Base-by-base conservation (phyloP, 2,113 vertebrate species). In the Spermophilus dauricus region DNA sequence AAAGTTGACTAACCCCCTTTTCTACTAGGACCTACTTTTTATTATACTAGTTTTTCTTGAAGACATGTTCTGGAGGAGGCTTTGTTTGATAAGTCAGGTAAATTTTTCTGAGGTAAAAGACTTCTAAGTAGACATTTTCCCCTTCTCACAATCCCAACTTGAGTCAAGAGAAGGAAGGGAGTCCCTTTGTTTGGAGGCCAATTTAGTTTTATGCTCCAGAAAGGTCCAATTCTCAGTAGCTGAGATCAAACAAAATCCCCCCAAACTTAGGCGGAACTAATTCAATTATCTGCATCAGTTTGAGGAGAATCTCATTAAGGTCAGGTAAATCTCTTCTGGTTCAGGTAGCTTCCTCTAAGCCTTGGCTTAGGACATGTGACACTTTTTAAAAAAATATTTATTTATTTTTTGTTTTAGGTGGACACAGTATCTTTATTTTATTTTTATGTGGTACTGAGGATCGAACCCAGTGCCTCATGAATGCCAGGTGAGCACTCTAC, bases 41-140 rank as follows among this genome's bases (percentile, higher is more conserved):
- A 70, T 34, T 48, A 72, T 3, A 91, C 32, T 81, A 65, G 28
- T n/a, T 95, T 83, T 95, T 94, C 69, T 84, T 77, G 48, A 94
- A 78, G 39, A 95, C 56, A 73, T 84, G 94, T 78, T 88, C 65
- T 91, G 65, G 2, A 72, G 67, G 14, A 81, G 34, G 61, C 88
- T 96, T 91, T 65, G 83, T 32, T n/a, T 92, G 90, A 89, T 91
- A 51, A 86, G 7, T 85, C 32, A 34, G 32, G 28, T 67, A 83
- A 72, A 88, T 56, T 81, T 85, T 95, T 91, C 82, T 91, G 34
- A 95, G 24, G 30, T 86, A 82, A 93, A 96, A 85, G 45, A 86
- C 32, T 34, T 96, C 69, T 89, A 56, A 56, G 73, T 0, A 72
- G 77, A 65, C 58, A 65, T 89, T 86, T 87, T 92, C n/a, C 77